Evolutionary conservation across 2,113 vertebrate species (phyloP).

Genomic region (Podarcis cretensis): DNA sequence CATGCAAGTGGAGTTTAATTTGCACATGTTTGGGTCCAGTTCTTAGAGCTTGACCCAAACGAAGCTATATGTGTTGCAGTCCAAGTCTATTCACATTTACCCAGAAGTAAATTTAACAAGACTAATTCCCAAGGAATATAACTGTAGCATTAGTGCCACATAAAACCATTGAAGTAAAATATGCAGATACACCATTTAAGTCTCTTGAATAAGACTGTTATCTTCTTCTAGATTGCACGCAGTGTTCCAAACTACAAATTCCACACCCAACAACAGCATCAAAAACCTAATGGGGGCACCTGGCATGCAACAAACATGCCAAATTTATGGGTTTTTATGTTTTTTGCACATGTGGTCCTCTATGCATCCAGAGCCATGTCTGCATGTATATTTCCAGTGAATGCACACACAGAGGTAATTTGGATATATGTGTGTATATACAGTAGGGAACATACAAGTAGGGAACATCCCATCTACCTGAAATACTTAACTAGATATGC

Average conservation of each 20-base stretch:
- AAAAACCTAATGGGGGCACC: neutral
- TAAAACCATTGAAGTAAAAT: neutral
- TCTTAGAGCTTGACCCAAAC: neutral
- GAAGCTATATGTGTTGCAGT: neutral
- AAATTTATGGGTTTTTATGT: neutral
- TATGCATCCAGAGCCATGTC: neutral
- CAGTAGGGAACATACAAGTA: neutral
- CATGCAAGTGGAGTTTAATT: neutral
- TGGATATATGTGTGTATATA: neutral
- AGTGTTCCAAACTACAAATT: neutral
- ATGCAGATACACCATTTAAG: neutral
- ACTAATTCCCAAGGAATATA: neutral
- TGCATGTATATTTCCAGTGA: neutral
- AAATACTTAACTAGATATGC: neutral
- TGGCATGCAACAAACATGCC: neutral
- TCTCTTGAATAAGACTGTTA: neutral
- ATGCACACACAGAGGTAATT: neutral
- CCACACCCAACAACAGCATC: neutral
- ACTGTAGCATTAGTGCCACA: neutral
- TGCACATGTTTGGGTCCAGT: neutral
- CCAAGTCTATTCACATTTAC: neutral
- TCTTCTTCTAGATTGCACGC: neutral
- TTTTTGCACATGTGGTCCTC: neutral
- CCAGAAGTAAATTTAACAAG: neutral
- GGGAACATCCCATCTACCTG: neutral